These are phyloP conservation scores for Epinephelus awoara DNA, from an alignment of 2,797 vertebrate genomes.

Conservation along the genomic window DNA sequence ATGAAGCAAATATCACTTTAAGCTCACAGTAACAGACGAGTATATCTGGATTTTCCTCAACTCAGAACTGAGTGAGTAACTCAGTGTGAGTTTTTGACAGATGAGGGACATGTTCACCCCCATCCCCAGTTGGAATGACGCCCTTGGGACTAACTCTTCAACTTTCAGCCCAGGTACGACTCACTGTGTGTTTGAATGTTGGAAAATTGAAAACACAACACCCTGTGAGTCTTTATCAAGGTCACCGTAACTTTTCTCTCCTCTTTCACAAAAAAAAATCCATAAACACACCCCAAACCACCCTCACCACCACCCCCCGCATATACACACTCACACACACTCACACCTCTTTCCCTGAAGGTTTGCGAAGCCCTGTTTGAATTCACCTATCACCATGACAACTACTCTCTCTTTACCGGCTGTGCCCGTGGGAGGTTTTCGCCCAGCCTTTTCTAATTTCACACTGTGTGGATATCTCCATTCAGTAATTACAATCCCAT, in stretches of 20 bases:
- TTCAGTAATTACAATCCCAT: slow-evolving; percentile 85
- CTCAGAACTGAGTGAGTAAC: background rate
- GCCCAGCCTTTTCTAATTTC: slow-evolving; percentile 85
- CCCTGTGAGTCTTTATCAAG: slow-evolving; percentile 62
- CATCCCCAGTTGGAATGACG: background rate
- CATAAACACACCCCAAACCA: slow-evolving; percentile 40
- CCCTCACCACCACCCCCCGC: background rate
- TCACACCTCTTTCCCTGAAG: slow-evolving; percentile 74
- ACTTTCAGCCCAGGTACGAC: slow-evolving; percentile 17
- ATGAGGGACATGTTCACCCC: background rate
- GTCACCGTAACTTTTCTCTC: slow-evolving; percentile 69
- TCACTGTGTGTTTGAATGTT: slow-evolving; percentile 7
- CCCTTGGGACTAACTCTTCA: slow-evolving; percentile 6
- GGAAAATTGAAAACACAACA: slow-evolving; percentile 51
- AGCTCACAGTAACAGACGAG: background rate
- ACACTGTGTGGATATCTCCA: slow-evolving; percentile 86
- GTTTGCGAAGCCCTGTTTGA: slow-evolving; percentile 76
- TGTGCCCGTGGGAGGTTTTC: slow-evolving; percentile 79
- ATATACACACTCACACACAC: slow-evolving; percentile 27
- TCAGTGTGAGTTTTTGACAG: slow-evolving; percentile 6
- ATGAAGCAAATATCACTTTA: background rate
- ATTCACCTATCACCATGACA: slow-evolving; percentile 85
- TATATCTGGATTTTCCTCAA: slow-evolving; percentile 6
- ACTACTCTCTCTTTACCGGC: slow-evolving; percentile 79
- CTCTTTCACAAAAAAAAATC: slow-evolving; percentile 46